Evolutionary conservation across 1,140 invertebrate species (phyloP).

Genomic region (Drosophila bipectinata): DNA sequence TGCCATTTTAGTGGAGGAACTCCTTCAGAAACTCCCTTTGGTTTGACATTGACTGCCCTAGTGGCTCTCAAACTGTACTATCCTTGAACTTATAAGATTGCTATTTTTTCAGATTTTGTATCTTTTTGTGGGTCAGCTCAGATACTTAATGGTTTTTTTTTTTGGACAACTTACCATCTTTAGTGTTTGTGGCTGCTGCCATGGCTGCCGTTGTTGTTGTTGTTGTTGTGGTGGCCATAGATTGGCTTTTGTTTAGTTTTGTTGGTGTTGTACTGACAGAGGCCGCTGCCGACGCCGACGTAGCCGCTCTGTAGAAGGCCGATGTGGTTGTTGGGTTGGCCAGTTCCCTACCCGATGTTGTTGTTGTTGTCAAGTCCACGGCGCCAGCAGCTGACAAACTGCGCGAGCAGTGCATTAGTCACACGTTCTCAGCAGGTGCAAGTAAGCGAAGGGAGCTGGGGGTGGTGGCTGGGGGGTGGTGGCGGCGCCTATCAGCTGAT

Average conservation of each 20-base stretch:
- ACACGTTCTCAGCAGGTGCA: constrained; percentile 51
- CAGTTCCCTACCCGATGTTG: constrained; percentile 2
- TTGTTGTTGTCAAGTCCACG: constrained; percentile 74
- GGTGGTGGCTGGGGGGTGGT: background rate
- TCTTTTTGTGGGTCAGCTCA: constrained; percentile 42
- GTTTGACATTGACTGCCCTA: constrained; percentile 4
- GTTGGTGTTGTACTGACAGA: constrained; percentile 68
- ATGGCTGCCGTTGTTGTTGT: constrained; percentile 40
- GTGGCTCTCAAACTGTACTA: background rate
- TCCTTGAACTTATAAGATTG: constrained; percentile 32
- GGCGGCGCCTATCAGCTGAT: constrained; percentile 34
- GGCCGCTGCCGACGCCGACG: constrained; percentile 53
- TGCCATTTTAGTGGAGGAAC: background rate
- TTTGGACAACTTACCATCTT: constrained; percentile 71
- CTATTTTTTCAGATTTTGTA: constrained; percentile 10
- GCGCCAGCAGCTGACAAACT: constrained; percentile 77
- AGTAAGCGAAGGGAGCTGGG: constrained; percentile 1
- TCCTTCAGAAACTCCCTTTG: background rate
- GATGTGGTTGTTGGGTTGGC: constrained; percentile 57
- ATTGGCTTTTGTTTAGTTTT: constrained; percentile 25
- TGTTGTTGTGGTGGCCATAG: constrained; percentile 65
- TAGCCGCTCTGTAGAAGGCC: constrained; percentile 59
- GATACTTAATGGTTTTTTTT: background rate
- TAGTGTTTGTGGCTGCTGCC: constrained; percentile 57
- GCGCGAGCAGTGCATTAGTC: constrained; percentile 79